Evolutionary conservation across 2,113 vertebrate genomes (phyloP).

Genomic region (Xiphophorus hellerii): DNA sequence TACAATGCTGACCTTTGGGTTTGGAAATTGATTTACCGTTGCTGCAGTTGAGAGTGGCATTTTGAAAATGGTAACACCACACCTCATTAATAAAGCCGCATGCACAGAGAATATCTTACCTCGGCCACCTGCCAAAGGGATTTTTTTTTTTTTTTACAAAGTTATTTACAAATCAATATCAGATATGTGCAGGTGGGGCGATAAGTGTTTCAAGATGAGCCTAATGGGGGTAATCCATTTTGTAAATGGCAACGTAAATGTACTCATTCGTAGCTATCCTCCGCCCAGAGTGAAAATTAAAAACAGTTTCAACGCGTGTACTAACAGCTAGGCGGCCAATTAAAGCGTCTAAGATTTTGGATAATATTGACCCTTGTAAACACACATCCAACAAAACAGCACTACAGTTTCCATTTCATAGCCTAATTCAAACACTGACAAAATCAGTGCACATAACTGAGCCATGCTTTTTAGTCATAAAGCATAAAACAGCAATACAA

Average conservation of each 20-base stretch:
- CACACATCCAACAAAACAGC: conserved; percentile 20
- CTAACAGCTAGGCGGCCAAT: neutral
- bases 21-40: conserved; percentile 84
- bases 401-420: conserved; percentile 30
- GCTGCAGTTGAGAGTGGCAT: conserved; percentile 80
- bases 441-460: conserved; percentile 33
- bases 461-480: conserved; percentile 36
- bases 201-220: conserved; percentile 36
- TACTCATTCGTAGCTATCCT: neutral
- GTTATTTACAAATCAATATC: conserved; percentile 69
- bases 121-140: conserved; percentile 52
- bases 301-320: neutral
- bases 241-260: conserved; percentile 9
- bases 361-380: conserved; percentile 11
- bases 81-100: conserved; percentile 80
- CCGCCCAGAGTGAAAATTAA: neutral
- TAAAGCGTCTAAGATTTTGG: neutral
- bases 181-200: conserved; percentile 37
- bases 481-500: conserved; percentile 29
- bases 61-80: conserved; percentile 81
- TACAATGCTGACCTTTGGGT: conserved; percentile 81
- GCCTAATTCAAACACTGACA: conserved; percentile 31
- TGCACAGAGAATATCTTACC: conserved; percentile 68
- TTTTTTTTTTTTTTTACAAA: conserved; percentile 38
- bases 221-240: conserved; percentile 17